Evolutionary conservation across 2,113 vertebrate species (phyloP), one percentile per base, ranked within the genome.

Genomic region (Psephotus haematonotus): DNA sequence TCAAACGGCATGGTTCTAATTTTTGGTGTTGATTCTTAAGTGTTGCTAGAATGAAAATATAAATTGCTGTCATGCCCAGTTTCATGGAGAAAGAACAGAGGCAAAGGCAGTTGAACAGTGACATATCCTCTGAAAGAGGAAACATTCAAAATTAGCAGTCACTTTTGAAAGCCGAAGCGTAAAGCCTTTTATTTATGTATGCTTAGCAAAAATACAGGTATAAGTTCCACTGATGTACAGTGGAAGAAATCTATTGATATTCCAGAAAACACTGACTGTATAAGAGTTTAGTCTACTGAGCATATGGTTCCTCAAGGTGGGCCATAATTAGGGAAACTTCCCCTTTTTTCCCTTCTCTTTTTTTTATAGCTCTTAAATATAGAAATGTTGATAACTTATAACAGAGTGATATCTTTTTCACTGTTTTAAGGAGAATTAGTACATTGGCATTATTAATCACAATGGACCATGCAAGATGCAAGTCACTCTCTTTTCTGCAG

Each of bases 101-200:
- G 3, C 0, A 0, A 57, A 81, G 16, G 13, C 35, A 65, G 5
- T n/a, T 50, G 15, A 65, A 41, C 31, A 33, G 22, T 67, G 47
- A 23, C 11, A 5, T 47, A 10, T 52, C 43, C 28, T 78, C 72
- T 81, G 57, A 53, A 79, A 13, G 7, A 37, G 13, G 17, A 47
- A 49, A 27, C 13, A 20, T 6, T 83, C 13, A 49, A 78, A 84
- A 82, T 86, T 39, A 76, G 31, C 22, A 49, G 28, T 68, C 11
- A 15, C 6, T 2, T 82, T 52, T 82, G 28, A 80, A 80, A 82
- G 31, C 27, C 64, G 63, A 75, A 83, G 17, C 13, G 44, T 81
- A 55, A 93, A 81, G 12, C 3, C 6, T 55, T 67, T 82, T 27
- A 43, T 63, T 83, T 77, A 44, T 22, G 17, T 24, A 27, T 37